Conservation (phyloP, 2,113 vertebrate genomes). For the Anolis sagrei region DNA sequence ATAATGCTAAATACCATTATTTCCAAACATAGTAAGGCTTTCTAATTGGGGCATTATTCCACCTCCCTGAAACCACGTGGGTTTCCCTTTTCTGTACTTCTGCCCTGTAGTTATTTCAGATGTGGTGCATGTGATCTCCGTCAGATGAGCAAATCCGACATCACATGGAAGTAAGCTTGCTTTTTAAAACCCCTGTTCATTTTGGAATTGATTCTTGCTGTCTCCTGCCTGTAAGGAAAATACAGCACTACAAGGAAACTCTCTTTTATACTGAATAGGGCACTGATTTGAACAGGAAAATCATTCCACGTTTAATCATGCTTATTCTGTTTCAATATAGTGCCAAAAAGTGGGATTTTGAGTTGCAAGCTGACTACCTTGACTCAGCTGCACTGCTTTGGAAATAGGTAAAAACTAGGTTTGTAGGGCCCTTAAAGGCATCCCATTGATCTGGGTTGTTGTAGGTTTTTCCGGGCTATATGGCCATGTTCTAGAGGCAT, state of each 20-base stretch:
- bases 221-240: conserved; percentile 1
- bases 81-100: neutral
- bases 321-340: neutral
- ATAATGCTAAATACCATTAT: neutral
- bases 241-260: neutral
- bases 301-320: neutral
- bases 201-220: neutral
- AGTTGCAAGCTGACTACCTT: neutral
- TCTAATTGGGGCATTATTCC: neutral
- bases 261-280: neutral
- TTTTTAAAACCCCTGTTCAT: neutral
- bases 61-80: neutral
- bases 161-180: neutral
- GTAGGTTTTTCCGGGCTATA: too few species aligned
- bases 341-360: neutral
- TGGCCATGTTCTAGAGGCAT: too few species aligned
- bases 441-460: neutral
- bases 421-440: neutral
- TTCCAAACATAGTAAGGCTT: neutral
- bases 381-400: too few species aligned
- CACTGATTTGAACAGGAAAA: neutral
- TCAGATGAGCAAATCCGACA: neutral
- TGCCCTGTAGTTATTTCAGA: neutral
- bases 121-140: neutral
- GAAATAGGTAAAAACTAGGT: neutral